These are phyloP conservation scores for Natator depressus DNA, from an alignment of 2,113 vertebrate species.

Conservation along the genomic window DNA sequence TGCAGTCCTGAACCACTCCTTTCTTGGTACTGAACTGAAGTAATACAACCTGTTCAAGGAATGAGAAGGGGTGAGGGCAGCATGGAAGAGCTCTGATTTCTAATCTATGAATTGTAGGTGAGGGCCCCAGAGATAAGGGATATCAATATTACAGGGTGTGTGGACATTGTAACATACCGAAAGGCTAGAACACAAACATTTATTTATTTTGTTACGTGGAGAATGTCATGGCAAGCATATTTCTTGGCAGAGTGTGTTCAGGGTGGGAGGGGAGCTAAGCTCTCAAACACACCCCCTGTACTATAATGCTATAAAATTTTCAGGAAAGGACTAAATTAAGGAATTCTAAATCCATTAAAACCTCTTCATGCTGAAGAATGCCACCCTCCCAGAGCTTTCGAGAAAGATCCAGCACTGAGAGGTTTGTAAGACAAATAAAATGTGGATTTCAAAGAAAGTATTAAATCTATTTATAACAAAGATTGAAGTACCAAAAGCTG, in stretches of 20 bases:
- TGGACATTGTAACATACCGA: neutral
- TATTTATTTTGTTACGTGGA: neutral
- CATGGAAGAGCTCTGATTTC: neutral
- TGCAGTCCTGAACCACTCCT: neutral
- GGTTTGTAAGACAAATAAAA: neutral
- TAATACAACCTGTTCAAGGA: conserved; percentile 6
- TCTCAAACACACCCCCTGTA: neutral
- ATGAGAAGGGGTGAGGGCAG: neutral
- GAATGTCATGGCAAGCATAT: neutral
- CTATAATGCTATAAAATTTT: neutral
- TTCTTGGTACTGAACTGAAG: neutral
- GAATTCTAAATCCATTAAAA: neutral
- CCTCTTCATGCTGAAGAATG: neutral
- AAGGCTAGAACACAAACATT: neutral
- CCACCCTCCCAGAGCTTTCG: neutral
- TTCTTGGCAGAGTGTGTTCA: neutral
- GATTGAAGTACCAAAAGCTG: conserved; percentile 34
- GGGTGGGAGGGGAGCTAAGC: neutral
- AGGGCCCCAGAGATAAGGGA: neutral
- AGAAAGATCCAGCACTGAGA: neutral
- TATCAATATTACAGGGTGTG: neutral
- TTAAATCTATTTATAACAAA: neutral
- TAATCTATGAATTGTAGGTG: neutral
- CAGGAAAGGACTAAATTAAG: conserved; percentile 2
- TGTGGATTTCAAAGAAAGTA: fast-evolving